Conservation (phyloP, 2,113 vertebrate species). For the Cariama cristata region DNA sequence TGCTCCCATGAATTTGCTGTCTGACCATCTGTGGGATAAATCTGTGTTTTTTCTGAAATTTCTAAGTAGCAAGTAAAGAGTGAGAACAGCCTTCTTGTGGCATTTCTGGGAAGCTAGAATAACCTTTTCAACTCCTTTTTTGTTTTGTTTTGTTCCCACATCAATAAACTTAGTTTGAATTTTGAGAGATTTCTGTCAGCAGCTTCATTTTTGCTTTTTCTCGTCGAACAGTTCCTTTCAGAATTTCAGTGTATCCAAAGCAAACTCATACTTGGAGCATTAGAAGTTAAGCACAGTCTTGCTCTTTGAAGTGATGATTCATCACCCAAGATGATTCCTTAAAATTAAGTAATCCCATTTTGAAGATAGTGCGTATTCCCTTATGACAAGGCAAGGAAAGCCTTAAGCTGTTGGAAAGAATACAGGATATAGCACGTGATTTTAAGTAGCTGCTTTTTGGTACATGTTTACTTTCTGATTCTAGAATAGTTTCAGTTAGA, state of each 20-base stretch:
- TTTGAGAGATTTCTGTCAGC: neutral
- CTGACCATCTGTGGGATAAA: neutral
- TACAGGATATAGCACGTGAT: fast-evolving
- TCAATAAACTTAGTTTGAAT: neutral
- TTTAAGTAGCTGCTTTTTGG: neutral
- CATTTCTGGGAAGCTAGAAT: neutral
- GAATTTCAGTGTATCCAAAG: neutral
- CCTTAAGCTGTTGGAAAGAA: neutral
- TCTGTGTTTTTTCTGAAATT: neutral
- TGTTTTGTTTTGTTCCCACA: neutral
- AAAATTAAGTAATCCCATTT: neutral
- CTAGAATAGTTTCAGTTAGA: neutral
- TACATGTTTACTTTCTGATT: neutral
- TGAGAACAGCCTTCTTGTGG: neutral
- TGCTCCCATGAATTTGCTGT: neutral
- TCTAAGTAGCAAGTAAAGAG: neutral
- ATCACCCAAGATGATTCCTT: neutral
- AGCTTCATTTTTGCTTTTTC: neutral
- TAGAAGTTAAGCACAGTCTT: neutral
- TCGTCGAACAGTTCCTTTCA: neutral
- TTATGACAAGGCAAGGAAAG: neutral
- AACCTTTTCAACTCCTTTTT: neutral
- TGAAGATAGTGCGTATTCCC: neutral
- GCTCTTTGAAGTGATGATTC: neutral
- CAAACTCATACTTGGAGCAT: neutral